Conservation (phyloP, 2,113 vertebrate genomes). For the Urocolius indicus region DNA sequence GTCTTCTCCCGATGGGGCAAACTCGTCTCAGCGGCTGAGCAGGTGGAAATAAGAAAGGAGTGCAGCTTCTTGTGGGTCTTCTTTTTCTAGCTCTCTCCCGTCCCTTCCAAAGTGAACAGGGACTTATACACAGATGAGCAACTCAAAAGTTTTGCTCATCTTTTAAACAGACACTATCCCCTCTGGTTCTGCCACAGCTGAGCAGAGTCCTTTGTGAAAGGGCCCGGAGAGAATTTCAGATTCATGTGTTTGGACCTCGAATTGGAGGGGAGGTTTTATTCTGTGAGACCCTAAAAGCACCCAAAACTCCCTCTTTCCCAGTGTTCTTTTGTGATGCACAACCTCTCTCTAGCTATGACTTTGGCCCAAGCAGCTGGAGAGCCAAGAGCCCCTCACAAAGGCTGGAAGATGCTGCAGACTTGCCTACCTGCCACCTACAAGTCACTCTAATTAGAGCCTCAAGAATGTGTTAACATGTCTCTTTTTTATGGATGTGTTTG, state of each 20-base stretch:
- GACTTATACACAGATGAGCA: fast-evolving
- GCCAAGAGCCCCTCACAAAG: fast-evolving
- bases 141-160: not conserved
- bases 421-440: not conserved
- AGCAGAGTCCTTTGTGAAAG: not conserved
- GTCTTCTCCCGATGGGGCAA: not conserved
- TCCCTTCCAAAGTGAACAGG: not conserved
- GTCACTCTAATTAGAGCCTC: not conserved
- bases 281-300: not conserved
- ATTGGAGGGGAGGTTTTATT: not conserved
- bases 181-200: not conserved
- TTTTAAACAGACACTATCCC: not conserved
- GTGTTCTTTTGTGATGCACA: not conserved
- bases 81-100: not conserved
- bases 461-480: not conserved
- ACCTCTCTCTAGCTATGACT: not conserved
- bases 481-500: not conserved
- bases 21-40: not conserved
- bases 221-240: not conserved
- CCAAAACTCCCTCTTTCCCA: not conserved
- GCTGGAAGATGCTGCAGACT: not conserved
- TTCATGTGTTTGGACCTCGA: not conserved
- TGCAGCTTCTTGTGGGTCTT: not conserved
- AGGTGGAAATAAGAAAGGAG: not conserved
- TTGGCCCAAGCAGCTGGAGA: not conserved